These are phyloP conservation scores for Thymelicus sylvestris DNA, from an alignment of 2,888 invertebrate genomes.

Conservation along the genomic window DNA sequence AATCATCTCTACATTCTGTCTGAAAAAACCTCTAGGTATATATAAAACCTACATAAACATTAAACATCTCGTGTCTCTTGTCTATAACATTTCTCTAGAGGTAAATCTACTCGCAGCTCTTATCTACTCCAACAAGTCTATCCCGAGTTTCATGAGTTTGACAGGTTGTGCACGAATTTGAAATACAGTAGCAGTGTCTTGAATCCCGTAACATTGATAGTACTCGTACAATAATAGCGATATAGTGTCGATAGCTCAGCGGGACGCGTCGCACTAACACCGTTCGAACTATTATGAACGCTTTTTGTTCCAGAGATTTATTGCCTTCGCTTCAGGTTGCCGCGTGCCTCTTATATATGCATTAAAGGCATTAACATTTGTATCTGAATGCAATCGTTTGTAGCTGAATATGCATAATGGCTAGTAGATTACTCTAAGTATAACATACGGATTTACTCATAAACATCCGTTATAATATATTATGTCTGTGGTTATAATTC, in stretches of 20 bases:
- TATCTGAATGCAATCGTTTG: constrained; percentile 29
- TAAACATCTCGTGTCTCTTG: no score
- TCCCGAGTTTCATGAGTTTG: constrained; percentile 50
- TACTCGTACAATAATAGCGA: constrained; percentile 69
- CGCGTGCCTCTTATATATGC: constrained; percentile 24
- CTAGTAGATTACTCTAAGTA: background rate
- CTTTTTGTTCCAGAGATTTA: constrained; percentile 46
- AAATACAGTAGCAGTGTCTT: constrained; percentile 66
- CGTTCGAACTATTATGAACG: constrained; percentile 53
- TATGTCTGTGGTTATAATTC: background rate
- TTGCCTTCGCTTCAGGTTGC: constrained; percentile 42
- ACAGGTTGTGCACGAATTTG: constrained; percentile 66
- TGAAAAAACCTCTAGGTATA: no score
- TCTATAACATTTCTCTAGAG: background rate
- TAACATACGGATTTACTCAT: background rate
- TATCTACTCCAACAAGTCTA: background rate
- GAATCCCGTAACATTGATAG: constrained; percentile 58
- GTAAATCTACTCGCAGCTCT: constrained; percentile 4
- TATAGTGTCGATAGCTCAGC: constrained; percentile 69
- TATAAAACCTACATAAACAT: no score
- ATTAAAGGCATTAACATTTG: constrained; percentile 32
- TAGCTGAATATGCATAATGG: constrained; percentile 28
- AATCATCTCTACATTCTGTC: no score
- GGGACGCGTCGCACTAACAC: constrained; percentile 56
- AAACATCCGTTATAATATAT: background rate